Conservation (phyloP, 2,797 vertebrate genomes). For the Anguilla megastoma region DNA sequence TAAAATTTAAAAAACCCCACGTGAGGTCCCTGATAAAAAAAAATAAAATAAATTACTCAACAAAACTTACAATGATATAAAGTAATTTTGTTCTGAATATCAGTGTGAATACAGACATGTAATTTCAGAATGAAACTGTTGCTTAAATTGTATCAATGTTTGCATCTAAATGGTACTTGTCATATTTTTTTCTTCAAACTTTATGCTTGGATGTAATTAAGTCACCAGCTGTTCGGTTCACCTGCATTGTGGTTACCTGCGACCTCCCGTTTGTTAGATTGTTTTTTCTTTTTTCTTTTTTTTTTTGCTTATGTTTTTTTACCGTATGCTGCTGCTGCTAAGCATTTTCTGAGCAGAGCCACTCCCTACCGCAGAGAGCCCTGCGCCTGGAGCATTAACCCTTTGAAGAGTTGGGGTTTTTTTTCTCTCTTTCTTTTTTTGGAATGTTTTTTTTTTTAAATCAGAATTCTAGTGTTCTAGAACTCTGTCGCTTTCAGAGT, state of each 20-base stretch:
- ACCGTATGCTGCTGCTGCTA: neutral
- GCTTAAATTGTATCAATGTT: neutral
- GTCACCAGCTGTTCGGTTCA: neutral
- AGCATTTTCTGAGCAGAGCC: neutral
- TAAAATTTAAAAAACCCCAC: no score
- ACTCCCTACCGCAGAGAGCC: neutral
- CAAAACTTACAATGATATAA: no score
- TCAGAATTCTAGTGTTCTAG: neutral
- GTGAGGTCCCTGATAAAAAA: no score
- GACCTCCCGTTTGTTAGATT: neutral
- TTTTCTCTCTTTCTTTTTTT: neutral
- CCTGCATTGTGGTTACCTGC: neutral
- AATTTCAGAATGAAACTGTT: neutral
- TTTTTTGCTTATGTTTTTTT: no score
- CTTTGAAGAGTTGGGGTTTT: no score
- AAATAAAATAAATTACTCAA: no score
- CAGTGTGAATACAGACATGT: no score
- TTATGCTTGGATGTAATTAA: neutral
- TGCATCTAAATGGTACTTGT: neutral
- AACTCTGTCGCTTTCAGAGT: neutral
- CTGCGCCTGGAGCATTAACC: no score
- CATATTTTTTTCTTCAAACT: neutral
- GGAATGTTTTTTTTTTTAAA: neutral
- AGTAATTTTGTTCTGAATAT: no score
- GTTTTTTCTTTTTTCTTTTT: neutral